Conservation (phyloP, 2,113 vertebrate genomes). For the Syngnathus floridae region DNA sequence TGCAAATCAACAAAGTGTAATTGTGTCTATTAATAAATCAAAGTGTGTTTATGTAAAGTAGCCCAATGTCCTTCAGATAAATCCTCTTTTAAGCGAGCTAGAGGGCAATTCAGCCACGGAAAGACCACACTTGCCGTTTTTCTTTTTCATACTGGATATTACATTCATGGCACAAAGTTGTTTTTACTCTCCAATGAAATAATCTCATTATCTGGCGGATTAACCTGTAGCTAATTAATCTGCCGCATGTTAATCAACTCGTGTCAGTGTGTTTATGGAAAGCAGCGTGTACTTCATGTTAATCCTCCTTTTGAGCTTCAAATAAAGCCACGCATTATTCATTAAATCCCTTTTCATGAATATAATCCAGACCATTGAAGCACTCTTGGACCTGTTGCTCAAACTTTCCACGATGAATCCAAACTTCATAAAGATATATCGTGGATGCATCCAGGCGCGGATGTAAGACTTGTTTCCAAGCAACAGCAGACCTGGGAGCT, state of each 20-base stretch:
- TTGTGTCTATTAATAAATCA: constrained; percentile 27
- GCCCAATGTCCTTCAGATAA: constrained; percentile 23
- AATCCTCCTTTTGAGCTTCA: constrained; percentile 21
- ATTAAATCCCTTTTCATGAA: not conserved
- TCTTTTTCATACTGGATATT: not conserved
- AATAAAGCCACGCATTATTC: not conserved
- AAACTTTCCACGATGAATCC: not conserved
- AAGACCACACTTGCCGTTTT: no score
- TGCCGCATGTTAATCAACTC: constrained; percentile 26
- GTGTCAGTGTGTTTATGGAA: constrained; percentile 35
- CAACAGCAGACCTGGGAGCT: constrained; percentile 71
- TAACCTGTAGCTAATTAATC: constrained; percentile 28
- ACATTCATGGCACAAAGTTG: not conserved
- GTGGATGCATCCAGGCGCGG: constrained; percentile 25
- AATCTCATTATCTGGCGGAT: constrained; percentile 39
- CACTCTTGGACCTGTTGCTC: constrained; percentile 19
- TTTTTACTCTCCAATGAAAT: constrained; percentile 11
- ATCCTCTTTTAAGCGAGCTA: constrained; percentile 5
- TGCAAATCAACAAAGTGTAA: constrained; percentile 25
- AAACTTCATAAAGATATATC: not conserved
- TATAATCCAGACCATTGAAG: not conserved
- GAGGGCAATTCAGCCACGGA: no score
- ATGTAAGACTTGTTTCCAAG: constrained; percentile 69
- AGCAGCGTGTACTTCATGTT: constrained; percentile 32
- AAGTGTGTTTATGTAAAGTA: constrained; percentile 35